A percentile compares a stretch with the other conserved stretches of the same genome.
Evolutionary conservation across 2,113 vertebrate genomes (phyloP).

Genomic region (Cyphomyrus plagiostoma): DNA sequence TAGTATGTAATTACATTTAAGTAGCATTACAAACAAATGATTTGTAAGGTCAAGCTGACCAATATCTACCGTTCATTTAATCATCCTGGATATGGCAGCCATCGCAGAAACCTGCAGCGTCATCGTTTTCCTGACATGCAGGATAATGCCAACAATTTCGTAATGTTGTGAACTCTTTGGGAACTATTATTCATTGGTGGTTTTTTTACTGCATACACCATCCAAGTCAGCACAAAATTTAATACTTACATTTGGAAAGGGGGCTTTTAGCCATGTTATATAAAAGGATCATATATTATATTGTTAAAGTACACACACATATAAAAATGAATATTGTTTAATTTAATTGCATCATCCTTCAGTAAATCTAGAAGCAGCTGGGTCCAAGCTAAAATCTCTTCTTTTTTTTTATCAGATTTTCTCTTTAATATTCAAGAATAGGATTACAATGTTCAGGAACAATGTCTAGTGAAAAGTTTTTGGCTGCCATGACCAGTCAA

Average conservation of each 20-base stretch:
- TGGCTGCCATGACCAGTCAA: background rate
- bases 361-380: background rate
- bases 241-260: background rate
- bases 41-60: background rate
- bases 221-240: background rate
- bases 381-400: background rate
- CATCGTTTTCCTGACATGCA: background rate
- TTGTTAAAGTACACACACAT: background rate
- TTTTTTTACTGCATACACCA: background rate
- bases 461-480: background rate
- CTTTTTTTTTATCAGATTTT: background rate
- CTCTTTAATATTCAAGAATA: background rate
- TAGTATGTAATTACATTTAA: background rate
- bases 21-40: background rate
- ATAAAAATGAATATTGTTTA: background rate
- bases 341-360: background rate
- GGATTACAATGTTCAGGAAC: background rate
- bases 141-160: background rate
- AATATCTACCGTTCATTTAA: background rate
- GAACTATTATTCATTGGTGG: background rate
- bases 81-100: background rate
- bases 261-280: background rate
- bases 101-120: background rate
- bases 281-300: background rate
- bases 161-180: background rate